These are phyloP conservation scores for Microcebus griseorufus DNA, from an alignment of 2,113 vertebrate genomes.

Conservation along the genomic window DNA sequence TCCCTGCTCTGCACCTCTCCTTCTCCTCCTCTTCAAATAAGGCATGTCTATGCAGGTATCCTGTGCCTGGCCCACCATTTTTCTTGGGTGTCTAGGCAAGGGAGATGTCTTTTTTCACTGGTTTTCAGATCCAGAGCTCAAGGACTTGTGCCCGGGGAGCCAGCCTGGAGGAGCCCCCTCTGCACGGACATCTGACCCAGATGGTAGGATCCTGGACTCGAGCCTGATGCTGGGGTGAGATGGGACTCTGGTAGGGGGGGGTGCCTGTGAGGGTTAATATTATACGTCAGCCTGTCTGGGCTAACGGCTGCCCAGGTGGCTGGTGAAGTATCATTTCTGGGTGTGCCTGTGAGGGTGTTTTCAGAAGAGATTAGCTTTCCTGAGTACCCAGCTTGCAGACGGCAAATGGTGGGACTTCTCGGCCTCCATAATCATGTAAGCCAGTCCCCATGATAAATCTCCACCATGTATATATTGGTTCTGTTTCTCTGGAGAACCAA, in stretches of 20 bases:
- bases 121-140: not conserved
- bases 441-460: not conserved
- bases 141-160: not conserved
- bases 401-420: not conserved
- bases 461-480: not conserved
- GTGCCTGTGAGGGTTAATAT: not conserved
- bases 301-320: not conserved
- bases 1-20: fast-evolving
- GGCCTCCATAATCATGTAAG: not conserved
- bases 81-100: not conserved
- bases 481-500: not conserved
- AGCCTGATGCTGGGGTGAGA: not conserved
- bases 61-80: not conserved
- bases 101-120: not conserved
- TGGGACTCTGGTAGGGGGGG: not conserved
- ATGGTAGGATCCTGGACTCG: not conserved
- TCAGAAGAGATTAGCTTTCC: not conserved
- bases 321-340: not conserved
- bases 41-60: not conserved
- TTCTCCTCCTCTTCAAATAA: not conserved
- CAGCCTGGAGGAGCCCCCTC: not conserved
- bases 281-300: not conserved
- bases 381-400: not conserved
- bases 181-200: not conserved
- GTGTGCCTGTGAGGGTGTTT: not conserved